A percentile compares a stretch with the other conserved stretches of the same genome.
Evolutionary conservation across 2,113 vertebrate genomes (phyloP).

Genomic region (Serilophus lunatus): DNA sequence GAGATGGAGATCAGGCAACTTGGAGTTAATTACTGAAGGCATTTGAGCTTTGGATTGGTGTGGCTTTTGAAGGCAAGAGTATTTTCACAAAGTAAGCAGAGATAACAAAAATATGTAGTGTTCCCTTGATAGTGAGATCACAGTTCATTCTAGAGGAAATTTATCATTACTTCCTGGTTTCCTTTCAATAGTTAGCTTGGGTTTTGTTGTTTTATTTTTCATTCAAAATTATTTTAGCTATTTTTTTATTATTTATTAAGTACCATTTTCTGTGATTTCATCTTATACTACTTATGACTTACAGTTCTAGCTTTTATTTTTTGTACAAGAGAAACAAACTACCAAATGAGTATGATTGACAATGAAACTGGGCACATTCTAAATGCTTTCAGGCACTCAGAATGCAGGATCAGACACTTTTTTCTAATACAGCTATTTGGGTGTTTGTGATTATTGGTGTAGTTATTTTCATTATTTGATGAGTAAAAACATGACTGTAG

Average conservation of each 20-base stretch:
- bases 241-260: not conserved
- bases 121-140: not conserved
- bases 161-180: not conserved
- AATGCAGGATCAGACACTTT: not conserved
- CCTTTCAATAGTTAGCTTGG: not conserved
- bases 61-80: not conserved
- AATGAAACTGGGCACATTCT: not conserved
- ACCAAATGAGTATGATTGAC: not conserved
- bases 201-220: not conserved
- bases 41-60: conserved; percentile 9
- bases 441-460: not conserved
- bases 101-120: not conserved
- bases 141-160: not conserved
- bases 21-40: not conserved
- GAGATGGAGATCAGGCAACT: not conserved
- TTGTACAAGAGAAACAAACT: not conserved
- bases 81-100: not conserved
- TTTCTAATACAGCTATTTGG: not conserved
- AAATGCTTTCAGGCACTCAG: not conserved
- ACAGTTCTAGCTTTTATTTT: not conserved
- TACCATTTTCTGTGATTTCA: rapidly evolving
- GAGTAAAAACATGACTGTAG: not conserved
- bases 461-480: not conserved
- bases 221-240: not conserved
- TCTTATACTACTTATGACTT: not conserved